Evolutionary conservation across 2,888 invertebrate genomes (phyloP).

Genomic region (Sarcophaga carnaria): DNA sequence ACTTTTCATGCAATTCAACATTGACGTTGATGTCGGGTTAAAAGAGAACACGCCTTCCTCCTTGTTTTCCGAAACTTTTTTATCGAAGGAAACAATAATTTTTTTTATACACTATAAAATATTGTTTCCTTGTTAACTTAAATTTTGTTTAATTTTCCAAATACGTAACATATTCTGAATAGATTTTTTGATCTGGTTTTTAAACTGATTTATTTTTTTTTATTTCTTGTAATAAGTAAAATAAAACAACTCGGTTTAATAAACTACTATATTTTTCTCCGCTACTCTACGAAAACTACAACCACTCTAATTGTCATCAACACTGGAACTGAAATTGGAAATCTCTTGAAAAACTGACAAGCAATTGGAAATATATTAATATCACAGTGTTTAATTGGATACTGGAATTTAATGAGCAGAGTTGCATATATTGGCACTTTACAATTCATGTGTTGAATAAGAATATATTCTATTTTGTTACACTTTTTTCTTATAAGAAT

Average conservation of each 20-base stretch:
- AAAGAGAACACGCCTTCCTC: conserved; percentile 61
- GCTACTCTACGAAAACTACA: conserved; percentile 41
- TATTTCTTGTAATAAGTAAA: conserved; percentile 11
- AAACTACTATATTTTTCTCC: conserved; percentile 21
- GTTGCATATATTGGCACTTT: conserved; percentile 18
- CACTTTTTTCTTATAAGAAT: too few species aligned
- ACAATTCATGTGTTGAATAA: too few species aligned
- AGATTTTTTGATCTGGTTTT: background rate
- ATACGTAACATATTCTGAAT: background rate
- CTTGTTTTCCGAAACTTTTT: conserved; percentile 18
- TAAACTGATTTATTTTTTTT: conserved; percentile 13
- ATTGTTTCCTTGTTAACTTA: background rate
- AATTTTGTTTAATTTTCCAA: background rate
- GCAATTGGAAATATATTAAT: conserved; percentile 1
- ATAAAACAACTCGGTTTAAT: background rate
- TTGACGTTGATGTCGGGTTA: conserved; percentile 16
- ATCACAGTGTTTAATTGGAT: background rate
- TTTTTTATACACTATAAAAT: conserved; percentile 5
- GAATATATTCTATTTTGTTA: too few species aligned
- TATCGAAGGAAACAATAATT: background rate
- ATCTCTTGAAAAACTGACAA: conserved; percentile 1
- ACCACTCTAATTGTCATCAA: conserved; percentile 63
- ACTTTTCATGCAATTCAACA: conserved; percentile 45
- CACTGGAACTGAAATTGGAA: conserved; percentile 63
- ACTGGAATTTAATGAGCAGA: conserved; percentile 37